Evolutionary conservation across 2,888 invertebrate species (phyloP).

Genomic region (Notodonta ziczac): DNA sequence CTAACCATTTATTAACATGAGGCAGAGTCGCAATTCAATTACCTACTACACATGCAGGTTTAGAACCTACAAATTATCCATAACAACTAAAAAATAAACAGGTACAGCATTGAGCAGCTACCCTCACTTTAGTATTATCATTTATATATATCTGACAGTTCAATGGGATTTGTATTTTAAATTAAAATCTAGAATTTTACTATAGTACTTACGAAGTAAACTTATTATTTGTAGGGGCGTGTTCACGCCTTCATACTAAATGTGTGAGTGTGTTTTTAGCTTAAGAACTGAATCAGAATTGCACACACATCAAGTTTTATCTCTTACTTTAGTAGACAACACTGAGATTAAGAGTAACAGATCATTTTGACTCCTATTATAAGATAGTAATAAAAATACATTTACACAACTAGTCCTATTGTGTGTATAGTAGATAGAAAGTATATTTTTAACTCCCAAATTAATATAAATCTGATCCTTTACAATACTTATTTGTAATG

Average conservation of each 20-base stretch:
- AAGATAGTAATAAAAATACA: conserved; percentile 43
- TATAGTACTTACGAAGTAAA: background rate
- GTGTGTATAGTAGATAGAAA: conserved; percentile 10
- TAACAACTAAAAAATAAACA: conserved; percentile 37
- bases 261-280: no score
- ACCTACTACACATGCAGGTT: conserved; percentile 17
- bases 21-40: conserved; percentile 28
- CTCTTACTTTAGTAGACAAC: background rate
- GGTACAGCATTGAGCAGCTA: conserved; percentile 47
- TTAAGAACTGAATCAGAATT: background rate
- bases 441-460: conserved; percentile 1
- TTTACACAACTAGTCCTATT: conserved; percentile 26
- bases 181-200: background rate
- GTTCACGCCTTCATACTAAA: no score
- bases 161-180: background rate
- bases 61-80: conserved; percentile 20
- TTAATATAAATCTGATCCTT: conserved; percentile 10
- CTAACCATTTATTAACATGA: conserved; percentile 32
- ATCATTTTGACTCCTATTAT: conserved; percentile 7
- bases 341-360: conserved; percentile 3
- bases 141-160: conserved; percentile 5
- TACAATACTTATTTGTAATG: no score
- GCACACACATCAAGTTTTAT: background rate
- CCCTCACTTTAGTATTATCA: conserved; percentile 14
- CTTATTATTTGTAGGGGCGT: background rate